A percentile compares a stretch with the other conserved stretches of the same genome.
Conservation (phyloP, 2,888 invertebrate genomes). For the Leucania comma region DNA sequence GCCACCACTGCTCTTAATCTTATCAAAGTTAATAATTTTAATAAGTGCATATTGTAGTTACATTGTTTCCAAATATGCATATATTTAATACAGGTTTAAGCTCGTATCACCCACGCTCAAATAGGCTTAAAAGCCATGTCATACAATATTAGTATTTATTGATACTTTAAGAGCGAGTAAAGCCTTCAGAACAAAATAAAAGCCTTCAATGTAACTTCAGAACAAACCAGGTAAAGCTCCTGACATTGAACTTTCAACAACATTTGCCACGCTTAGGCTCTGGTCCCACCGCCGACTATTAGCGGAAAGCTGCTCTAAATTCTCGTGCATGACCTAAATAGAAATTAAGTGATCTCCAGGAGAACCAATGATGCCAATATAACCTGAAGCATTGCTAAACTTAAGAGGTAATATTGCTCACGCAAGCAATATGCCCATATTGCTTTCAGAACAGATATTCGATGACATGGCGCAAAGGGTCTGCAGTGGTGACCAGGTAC, state of each 20-base stretch:
- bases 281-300: not conserved
- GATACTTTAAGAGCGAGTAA: slow-evolving; percentile 21
- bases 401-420: not conserved
- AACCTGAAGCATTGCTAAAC: not conserved
- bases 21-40: no score
- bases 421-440: no score
- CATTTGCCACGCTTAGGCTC: slow-evolving; percentile 21
- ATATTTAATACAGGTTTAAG: not conserved
- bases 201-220: slow-evolving; percentile 51
- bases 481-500: no score
- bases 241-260: slow-evolving; percentile 62
- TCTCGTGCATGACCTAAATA: no score
- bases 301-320: not conserved
- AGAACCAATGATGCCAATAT: not conserved
- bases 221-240: slow-evolving; percentile 54
- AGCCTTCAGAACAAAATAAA: slow-evolving; percentile 40
- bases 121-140: slow-evolving; percentile 2
- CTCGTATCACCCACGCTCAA: slow-evolving; percentile 3
- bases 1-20: no score
- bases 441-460: no score
- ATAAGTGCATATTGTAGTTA: not conserved
- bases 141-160: slow-evolving; percentile 13
- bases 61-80: not conserved
- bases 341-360: not conserved
- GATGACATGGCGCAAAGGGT: no score